These are phyloP conservation scores for Hedya salicella DNA, from an alignment of 2,888 invertebrate genomes.

Conservation along the genomic window DNA sequence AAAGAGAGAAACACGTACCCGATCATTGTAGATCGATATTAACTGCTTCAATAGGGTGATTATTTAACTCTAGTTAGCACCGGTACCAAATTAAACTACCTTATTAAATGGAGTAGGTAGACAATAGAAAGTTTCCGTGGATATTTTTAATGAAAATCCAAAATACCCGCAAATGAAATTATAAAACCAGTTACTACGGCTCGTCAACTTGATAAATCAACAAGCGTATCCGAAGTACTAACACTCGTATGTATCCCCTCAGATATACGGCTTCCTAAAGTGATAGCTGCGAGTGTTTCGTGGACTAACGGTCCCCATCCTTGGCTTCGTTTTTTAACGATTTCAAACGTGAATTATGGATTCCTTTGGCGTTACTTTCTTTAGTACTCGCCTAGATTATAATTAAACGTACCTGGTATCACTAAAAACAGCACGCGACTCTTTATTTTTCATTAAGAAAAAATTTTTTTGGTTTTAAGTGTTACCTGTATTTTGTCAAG, in stretches of 20 bases:
- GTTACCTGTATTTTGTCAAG: too few species aligned
- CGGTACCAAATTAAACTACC: not conserved
- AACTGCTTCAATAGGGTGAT: not conserved
- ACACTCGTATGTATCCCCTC: constrained; percentile 34
- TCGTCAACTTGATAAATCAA: constrained; percentile 28
- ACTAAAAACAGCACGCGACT: not conserved
- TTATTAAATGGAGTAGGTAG: not conserved
- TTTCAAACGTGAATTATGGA: constrained; percentile 38
- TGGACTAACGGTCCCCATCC: constrained; percentile 59
- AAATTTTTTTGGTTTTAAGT: too few species aligned
- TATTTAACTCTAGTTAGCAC: not conserved
- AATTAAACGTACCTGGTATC: constrained; percentile 18
- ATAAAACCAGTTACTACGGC: constrained; percentile 1
- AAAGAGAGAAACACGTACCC: constrained; percentile 50
- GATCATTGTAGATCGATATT: constrained; percentile 5
- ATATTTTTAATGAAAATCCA: not conserved
- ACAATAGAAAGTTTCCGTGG: not conserved
- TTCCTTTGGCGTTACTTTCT: constrained; percentile 27
- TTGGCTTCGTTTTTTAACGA: constrained; percentile 55
- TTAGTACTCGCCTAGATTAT: constrained; percentile 13
- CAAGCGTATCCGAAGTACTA: constrained; percentile 30
- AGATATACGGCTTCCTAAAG: constrained; percentile 52
- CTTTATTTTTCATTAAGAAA: too few species aligned
- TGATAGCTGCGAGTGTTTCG: constrained; percentile 58
- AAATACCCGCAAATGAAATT: constrained; percentile 7